A percentile compares a stretch with the other conserved stretches of the same genome.
Evolutionary conservation across 1,140 invertebrate genomes (phyloP).

Genomic region (Sweltsa coloradensis): DNA sequence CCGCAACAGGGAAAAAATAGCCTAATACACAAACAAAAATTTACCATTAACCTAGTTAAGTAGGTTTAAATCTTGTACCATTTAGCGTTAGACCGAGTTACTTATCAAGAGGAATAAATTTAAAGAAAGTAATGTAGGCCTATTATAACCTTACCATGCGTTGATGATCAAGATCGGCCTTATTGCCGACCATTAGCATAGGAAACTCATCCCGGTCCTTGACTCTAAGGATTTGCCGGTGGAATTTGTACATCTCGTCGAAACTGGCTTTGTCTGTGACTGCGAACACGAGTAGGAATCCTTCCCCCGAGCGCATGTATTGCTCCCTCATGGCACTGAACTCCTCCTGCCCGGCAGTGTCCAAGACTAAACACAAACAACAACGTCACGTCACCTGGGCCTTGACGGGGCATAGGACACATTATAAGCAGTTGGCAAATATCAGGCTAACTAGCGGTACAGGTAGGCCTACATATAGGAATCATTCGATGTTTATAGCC

Average conservation of each 20-base stretch:
- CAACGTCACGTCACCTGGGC: too few species aligned
- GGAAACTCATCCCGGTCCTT: constrained; percentile 92
- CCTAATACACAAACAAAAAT: too few species aligned
- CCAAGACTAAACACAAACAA: too few species aligned
- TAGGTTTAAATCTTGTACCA: background rate
- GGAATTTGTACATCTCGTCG: constrained; percentile 89
- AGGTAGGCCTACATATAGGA: too few species aligned
- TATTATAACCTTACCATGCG: constrained; percentile 50
- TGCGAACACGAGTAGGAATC: constrained; percentile 88
- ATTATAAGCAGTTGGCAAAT: too few species aligned
- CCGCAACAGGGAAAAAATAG: too few species aligned
- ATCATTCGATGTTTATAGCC: too few species aligned
- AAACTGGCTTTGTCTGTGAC: constrained; percentile 87
- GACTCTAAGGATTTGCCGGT: constrained; percentile 85
- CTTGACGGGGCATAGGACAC: too few species aligned
- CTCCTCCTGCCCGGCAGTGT: constrained; percentile 96
- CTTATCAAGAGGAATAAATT: too few species aligned
- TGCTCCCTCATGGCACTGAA: constrained; percentile 96
- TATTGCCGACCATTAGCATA: constrained; percentile 94
- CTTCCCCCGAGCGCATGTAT: constrained; percentile 93
- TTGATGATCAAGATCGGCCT: constrained; percentile 85
- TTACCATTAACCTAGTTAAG: background rate
- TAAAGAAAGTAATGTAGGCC: too few species aligned
- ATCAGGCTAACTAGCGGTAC: too few species aligned
- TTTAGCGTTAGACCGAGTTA: background rate